Percentiles rank a stretch among this genome's conserved stretches.
Conservation (phyloP, 2,113 vertebrate genomes). For the Donacobius atricapilla region DNA sequence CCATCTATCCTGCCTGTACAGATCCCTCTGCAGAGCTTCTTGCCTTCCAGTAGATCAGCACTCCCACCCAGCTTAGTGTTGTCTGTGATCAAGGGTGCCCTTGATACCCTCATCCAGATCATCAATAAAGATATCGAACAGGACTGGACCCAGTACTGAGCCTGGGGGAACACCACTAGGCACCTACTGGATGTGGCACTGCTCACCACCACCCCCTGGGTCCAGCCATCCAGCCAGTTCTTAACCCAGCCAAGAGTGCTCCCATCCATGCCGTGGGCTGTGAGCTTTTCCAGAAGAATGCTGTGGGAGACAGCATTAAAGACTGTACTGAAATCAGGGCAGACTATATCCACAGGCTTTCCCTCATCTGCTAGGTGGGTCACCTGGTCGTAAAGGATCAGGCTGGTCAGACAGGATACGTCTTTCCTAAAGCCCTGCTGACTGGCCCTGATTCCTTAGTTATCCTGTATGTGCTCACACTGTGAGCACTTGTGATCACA, state of each 20-base stretch:
- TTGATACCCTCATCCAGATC: background rate
- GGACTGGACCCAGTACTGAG: background rate
- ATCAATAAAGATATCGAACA: background rate
- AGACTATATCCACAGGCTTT: background rate
- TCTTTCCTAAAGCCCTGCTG: background rate
- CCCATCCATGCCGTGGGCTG: fast-evolving
- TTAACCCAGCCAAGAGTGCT: background rate
- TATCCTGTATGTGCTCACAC: no score
- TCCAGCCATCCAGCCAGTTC: background rate
- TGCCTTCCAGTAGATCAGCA: background rate
- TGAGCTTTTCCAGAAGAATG: background rate
- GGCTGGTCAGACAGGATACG: background rate
- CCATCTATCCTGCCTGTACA: background rate
- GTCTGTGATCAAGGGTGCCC: fast-evolving
- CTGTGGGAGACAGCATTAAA: background rate
- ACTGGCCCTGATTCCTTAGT: no score
- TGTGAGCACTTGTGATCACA: background rate
- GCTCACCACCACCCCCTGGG: no score
- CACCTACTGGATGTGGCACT: no score
- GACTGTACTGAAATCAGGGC: background rate
- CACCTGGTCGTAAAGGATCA: no score
- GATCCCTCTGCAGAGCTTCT: background rate
- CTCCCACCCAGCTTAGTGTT: background rate
- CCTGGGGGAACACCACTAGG: background rate
- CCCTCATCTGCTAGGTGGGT: background rate